Conservation (phyloP, 2,113 vertebrate genomes). For the Tapirus terrestris region DNA sequence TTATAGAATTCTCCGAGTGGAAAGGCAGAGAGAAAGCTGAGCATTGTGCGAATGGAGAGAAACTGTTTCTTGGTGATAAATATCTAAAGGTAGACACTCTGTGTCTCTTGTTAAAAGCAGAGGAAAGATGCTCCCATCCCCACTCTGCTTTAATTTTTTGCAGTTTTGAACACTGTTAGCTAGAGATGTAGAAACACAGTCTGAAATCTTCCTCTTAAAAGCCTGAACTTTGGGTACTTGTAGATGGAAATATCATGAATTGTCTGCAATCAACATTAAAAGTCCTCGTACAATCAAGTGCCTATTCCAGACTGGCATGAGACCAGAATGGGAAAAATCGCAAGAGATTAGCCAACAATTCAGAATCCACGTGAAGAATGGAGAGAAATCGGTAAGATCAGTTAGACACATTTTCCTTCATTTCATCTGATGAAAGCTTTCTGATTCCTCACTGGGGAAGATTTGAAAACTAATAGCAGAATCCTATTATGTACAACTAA, state of each 20-base stretch:
- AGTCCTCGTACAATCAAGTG: background rate
- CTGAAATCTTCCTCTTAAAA: background rate
- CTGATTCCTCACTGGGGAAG: background rate
- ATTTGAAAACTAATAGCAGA: background rate
- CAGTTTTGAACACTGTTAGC: background rate
- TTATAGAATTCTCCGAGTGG: background rate
- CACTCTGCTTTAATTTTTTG: background rate
- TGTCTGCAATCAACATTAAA: conserved; percentile 6
- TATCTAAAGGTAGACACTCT: background rate
- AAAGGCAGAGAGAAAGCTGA: background rate
- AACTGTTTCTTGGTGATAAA: background rate
- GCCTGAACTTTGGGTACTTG: background rate
- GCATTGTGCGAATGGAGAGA: background rate
- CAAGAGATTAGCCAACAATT: background rate
- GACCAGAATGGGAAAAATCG: background rate
- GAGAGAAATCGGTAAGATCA: background rate
- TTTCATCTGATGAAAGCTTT: background rate
- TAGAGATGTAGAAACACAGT: background rate
- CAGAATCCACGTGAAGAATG: background rate
- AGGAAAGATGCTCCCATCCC: background rate
- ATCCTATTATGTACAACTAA: background rate
- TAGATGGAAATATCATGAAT: background rate
- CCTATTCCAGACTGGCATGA: background rate
- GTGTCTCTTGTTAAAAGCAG: background rate
- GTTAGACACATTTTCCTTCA: background rate